phyloP scores from a whole-genome alignment of 2,888 invertebrate genomes.

The Ommatoiulus sabulosus region DNA sequence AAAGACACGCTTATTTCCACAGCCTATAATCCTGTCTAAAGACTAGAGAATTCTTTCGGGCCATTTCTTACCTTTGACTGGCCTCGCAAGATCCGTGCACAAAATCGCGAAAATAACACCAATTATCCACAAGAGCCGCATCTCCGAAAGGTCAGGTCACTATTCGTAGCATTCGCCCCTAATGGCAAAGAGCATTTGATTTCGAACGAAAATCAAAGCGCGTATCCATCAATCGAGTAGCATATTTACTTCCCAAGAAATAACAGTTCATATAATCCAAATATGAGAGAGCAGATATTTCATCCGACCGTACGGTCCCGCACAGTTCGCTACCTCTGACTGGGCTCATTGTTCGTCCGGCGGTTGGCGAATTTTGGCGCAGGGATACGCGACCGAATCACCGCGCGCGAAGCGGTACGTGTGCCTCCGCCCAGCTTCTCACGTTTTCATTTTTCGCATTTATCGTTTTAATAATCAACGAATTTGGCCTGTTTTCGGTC shows the following conservation, averaged over 20 bases:
- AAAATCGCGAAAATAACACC: conserved; percentile 51
- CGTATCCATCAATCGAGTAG: conserved; percentile 49
- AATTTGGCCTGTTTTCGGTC: too few species aligned
- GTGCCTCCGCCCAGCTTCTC: conserved; percentile 8
- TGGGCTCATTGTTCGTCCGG: conserved; percentile 20
- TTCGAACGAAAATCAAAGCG: neutral
- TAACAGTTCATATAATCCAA: conserved; percentile 23
- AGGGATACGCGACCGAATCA: neutral
- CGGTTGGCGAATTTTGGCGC: neutral
- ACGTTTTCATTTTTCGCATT: neutral
- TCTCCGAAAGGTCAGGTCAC: conserved; percentile 50
- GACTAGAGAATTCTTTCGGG: neutral
- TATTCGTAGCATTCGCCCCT: conserved; percentile 5
- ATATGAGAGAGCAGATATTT: too few species aligned
- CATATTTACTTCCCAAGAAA: conserved; percentile 1
- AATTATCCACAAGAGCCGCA: conserved; percentile 50
- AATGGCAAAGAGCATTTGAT: too few species aligned
- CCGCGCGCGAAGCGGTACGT: neutral
- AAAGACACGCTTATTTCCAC: too few species aligned
- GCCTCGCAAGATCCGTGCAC: conserved; percentile 42
- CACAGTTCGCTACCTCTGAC: conserved; percentile 54
- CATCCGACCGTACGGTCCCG: conserved; percentile 55
- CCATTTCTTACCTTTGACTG: conserved; percentile 46
- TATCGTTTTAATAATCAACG: too few species aligned
- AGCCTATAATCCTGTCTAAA: too few species aligned